Conservation (phyloP, 2,797 vertebrate species). For the Botia almorhae region DNA sequence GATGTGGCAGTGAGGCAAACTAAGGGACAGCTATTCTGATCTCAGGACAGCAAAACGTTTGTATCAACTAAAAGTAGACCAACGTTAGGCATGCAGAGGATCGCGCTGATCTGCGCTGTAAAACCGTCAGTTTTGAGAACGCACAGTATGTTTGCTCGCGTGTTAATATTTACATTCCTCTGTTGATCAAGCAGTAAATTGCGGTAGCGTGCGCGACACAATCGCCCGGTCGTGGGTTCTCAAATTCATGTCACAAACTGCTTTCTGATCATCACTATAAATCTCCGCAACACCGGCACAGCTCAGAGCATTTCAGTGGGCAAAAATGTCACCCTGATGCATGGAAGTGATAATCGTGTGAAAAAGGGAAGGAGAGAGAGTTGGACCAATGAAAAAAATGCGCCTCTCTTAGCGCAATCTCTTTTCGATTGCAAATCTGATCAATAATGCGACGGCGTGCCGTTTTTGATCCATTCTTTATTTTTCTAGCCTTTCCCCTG, state of each 20-base stretch:
- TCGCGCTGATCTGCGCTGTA: neutral
- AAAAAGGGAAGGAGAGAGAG: conserved; percentile 14
- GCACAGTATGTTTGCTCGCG: neutral
- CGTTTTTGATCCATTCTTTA: conserved; percentile 34
- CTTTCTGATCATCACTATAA: conserved; percentile 40
- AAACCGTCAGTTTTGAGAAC: conserved; percentile 16
- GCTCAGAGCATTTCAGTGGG: conserved; percentile 21
- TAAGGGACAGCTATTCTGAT: neutral
- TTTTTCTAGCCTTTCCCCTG: conserved; percentile 15
- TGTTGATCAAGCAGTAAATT: conserved; percentile 40
- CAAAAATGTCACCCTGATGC: conserved; percentile 36
- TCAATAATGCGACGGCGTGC: conserved; percentile 3
- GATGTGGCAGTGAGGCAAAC: neutral
- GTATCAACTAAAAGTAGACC: neutral
- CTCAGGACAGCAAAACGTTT: neutral
- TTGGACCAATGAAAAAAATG: conserved; percentile 6
- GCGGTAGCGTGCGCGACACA: neutral
- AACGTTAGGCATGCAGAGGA: neutral
- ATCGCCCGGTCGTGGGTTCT: conserved; percentile 7
- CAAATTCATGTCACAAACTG: conserved; percentile 41
- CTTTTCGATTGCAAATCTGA: conserved; percentile 28
- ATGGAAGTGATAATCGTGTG: conserved; percentile 19
- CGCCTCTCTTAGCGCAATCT: conserved; percentile 21
- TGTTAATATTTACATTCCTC: conserved; percentile 30
- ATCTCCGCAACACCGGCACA: conserved; percentile 17